A percentile compares a stretch with the other conserved stretches of the same genome.
Conservation (phyloP, 2,888 invertebrate species). For the Tenthredo scrophulariae region DNA sequence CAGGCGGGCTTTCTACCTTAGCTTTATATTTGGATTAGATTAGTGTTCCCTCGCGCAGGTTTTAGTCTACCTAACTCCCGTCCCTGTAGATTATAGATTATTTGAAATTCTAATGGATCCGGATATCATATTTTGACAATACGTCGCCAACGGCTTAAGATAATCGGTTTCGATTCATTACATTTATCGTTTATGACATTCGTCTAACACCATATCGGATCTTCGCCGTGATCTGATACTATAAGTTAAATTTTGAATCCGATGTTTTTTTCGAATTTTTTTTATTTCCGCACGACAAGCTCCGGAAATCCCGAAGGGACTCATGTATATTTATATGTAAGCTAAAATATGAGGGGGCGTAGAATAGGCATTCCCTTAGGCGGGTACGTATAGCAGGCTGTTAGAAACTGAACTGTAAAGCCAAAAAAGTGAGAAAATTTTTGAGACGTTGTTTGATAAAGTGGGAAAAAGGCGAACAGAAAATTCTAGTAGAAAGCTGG, state of each 20-base stretch:
- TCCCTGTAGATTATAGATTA: neutral
- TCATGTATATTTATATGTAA: constrained; percentile 11
- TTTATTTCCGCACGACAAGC: neutral
- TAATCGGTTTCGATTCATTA: neutral
- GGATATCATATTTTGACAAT: neutral
- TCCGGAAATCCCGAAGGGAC: neutral
- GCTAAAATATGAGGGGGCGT: constrained; percentile 1
- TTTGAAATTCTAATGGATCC: constrained; percentile 25
- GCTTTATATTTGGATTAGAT: constrained; percentile 25
- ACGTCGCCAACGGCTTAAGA: neutral
- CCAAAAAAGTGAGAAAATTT: neutral
- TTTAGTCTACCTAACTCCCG: neutral
- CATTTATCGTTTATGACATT: neutral
- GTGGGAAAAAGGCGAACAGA: neutral
- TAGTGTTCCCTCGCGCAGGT: neutral
- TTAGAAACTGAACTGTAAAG: neutral
- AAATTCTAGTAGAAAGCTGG: neutral
- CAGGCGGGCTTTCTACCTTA: neutral
- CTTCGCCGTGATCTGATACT: neutral
- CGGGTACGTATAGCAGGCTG: neutral
- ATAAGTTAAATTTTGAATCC: neutral
- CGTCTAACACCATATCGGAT: neutral
- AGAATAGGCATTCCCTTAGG: neutral
- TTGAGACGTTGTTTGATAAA: neutral
- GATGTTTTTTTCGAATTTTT: neutral